Base-by-base conservation (phyloP, 2,888 invertebrate species). In the Ophion costatus region DNA sequence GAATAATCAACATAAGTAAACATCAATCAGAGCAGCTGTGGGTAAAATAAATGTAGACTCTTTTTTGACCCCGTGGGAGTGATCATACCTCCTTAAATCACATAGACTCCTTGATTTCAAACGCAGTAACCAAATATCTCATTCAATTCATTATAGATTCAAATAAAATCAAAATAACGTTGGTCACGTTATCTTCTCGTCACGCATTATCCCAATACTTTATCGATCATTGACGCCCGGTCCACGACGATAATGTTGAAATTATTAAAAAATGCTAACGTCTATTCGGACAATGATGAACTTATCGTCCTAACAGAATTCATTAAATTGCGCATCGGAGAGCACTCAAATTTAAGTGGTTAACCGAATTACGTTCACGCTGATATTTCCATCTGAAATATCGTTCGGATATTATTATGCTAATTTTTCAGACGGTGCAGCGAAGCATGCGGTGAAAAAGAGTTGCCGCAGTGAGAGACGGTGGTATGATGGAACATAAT, bases 281-380 rank as follows among this genome's bases (percentile, higher is more conserved):
- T 71, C 66, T 45, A 56, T 57, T 42, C 42, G 33, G 51, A 38
- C 71, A 10, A 61, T 67, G 74, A 73, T 70, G 67, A 61, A 42
- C 66, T 64, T 42, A 14, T 56, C 38, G 42, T 51, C 17, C 61
- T 89, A 88, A 90, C 87, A 85, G 84, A 90, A 90, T 88, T 90
- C 80, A 89, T 89, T 88, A 87, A 85, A 90, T 90, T 89, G 89
- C 88, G 87, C 88, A 87, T 87, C 84, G 89, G 86, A 86, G 87
- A 89, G 87, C 88, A 90, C 89, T 91, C 89, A 88, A 88, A 88
- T 83, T 80, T 89, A 89, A 91, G 88, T 89, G 90, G 88, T 88
- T 89, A 88, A 90, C 83, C 85, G 89, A 91, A 91, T 91, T 90
- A 89, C 85, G 85, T 83, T 79, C 70, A 75, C 80, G 84, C 78